Conservation (phyloP, 2,888 invertebrate genomes). For the Ctena decussata region DNA sequence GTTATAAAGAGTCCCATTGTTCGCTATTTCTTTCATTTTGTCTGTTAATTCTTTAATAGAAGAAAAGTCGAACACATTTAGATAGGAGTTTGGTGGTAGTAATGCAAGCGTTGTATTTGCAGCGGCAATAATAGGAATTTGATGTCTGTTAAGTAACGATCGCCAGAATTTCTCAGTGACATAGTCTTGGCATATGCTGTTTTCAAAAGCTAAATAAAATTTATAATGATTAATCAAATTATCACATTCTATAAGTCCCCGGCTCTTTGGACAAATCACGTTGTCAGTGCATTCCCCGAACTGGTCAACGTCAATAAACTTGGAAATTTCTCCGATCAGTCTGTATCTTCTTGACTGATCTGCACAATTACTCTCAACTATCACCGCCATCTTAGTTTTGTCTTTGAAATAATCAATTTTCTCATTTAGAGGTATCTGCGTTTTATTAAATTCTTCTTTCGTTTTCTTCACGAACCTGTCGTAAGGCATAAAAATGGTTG, state of each 20-base stretch:
- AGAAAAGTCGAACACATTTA: constrained; percentile 69
- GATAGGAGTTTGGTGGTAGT: constrained; percentile 54
- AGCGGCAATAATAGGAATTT: constrained; percentile 75
- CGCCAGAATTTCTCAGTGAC: constrained; percentile 77
- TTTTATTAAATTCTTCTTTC: constrained; percentile 13
- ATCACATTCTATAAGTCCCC: constrained; percentile 36
- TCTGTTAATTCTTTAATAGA: constrained; percentile 61
- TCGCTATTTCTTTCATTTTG: constrained; percentile 63
- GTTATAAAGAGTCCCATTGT: constrained; percentile 69
- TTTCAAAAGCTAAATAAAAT: constrained; percentile 76
- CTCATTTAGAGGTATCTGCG: neutral
- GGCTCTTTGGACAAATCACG: constrained; percentile 36
- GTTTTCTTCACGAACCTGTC: constrained; percentile 49
- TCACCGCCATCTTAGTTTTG: constrained; percentile 53
- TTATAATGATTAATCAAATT: constrained; percentile 63
- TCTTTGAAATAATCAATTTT: constrained; percentile 20
- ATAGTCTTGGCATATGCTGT: constrained; percentile 75
- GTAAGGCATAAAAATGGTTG: constrained; percentile 72
- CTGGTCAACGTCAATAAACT: constrained; percentile 49
- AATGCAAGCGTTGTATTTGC: constrained; percentile 52
- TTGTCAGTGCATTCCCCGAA: constrained; percentile 46
- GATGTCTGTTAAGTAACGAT: constrained; percentile 54
- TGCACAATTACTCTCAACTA: constrained; percentile 58
- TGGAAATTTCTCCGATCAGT: constrained; percentile 53
- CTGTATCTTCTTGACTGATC: constrained; percentile 57